phyloP scores from a whole-genome alignment of 2,113 vertebrate species.

The Chelonoidis abingdonii region DNA sequence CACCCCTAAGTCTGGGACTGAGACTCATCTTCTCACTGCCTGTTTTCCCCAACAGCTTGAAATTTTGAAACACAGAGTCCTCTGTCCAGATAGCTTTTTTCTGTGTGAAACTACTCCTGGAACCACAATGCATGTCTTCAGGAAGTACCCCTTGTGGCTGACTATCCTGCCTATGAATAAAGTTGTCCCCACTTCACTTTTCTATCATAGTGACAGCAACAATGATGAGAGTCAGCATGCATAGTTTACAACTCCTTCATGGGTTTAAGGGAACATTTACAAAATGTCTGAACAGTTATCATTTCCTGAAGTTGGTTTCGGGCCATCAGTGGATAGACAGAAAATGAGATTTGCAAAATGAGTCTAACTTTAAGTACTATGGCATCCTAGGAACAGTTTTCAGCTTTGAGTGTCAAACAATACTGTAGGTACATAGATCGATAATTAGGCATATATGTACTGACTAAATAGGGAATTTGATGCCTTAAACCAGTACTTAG shows the following conservation, averaged over 20 bases:
- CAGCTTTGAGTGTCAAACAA: background rate
- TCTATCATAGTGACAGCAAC: background rate
- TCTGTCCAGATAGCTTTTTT: background rate
- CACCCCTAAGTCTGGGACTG: background rate
- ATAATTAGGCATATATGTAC: background rate
- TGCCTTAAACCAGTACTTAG: background rate
- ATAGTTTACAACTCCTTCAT: background rate
- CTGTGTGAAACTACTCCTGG: background rate
- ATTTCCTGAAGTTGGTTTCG: background rate
- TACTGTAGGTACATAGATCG: background rate
- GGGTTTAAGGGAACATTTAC: background rate
- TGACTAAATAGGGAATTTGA: background rate
- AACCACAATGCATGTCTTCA: background rate
- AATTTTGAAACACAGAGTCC: background rate
- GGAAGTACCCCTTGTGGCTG: background rate
- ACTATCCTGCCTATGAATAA: constrained; percentile 9
- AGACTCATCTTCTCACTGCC: background rate
- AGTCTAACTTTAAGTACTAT: background rate
- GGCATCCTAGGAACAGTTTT: background rate
- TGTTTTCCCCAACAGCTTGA: background rate
- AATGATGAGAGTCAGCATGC: background rate
- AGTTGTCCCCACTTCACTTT: background rate
- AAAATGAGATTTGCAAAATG: background rate
- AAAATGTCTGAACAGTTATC: background rate
- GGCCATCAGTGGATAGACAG: background rate